phyloP scores from a whole-genome alignment of 2,797 vertebrate genomes.

The Bufotes viridis region DNA sequence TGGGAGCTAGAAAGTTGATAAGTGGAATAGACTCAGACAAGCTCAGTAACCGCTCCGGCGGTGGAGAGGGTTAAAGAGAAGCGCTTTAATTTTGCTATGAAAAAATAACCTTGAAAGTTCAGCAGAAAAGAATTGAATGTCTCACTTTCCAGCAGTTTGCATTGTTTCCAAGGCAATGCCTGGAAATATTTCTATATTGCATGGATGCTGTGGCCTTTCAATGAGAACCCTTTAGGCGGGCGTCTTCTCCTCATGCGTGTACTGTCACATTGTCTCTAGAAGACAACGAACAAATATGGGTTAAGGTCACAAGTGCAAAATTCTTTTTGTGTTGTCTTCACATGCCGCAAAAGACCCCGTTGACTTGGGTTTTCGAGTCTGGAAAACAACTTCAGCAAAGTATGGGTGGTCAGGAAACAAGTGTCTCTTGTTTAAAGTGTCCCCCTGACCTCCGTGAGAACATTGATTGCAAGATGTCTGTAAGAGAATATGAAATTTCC shows the following conservation, averaged over 20 bases:
- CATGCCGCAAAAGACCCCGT: not conserved
- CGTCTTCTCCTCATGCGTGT: not conserved
- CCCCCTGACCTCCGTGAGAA: not conserved
- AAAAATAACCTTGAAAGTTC: conserved; percentile 41
- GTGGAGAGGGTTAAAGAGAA: conserved; percentile 20
- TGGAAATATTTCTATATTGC: not conserved
- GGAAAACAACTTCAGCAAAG: conserved; percentile 9
- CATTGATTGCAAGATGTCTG: conserved; percentile 1
- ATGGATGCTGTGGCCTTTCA: conserved; percentile 4
- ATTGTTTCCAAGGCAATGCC: not conserved
- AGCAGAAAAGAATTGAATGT: conserved; percentile 56
- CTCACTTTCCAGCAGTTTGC: not conserved
- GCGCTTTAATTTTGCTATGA: not conserved
- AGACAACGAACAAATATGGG: not conserved
- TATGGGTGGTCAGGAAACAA: not conserved
- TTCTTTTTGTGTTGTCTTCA: not conserved
- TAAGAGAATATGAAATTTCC: not conserved
- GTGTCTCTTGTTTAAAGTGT: conserved; percentile 11
- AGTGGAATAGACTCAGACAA: conserved; percentile 16
- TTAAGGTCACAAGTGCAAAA: not conserved
- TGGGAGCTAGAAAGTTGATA: conserved; percentile 13
- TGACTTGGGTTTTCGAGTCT: not conserved
- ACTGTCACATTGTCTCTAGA: not conserved
- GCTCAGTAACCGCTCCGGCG: not conserved
- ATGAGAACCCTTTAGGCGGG: not conserved